Conservation (phyloP, 1,140 invertebrate species). For the Melanaphis sacchari region DNA sequence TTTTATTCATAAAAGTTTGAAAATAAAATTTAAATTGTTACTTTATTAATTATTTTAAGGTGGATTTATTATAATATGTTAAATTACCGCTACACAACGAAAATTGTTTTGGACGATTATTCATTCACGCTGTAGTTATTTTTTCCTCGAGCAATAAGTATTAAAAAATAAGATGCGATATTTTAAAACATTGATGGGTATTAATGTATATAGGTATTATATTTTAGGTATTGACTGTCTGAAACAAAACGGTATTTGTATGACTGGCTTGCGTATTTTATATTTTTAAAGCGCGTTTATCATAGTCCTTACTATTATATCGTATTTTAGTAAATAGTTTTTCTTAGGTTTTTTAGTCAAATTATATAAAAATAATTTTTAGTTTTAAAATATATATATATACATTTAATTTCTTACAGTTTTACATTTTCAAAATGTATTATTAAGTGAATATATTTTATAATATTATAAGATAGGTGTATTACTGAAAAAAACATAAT, state of each 20-base stretch:
- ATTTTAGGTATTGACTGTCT: background rate
- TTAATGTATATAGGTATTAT: slow-evolving; percentile 8
- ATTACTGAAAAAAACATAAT: too few species aligned
- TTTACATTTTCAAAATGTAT: background rate
- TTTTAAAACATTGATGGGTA: background rate
- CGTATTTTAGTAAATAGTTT: background rate
- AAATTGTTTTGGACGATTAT: background rate
- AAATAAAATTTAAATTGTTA: background rate
- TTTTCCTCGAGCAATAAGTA: background rate
- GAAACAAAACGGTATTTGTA: background rate
- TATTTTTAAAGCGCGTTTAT: background rate
- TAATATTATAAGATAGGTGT: too few species aligned
- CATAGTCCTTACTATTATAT: background rate
- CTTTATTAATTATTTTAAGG: background rate
- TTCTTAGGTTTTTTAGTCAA: background rate
- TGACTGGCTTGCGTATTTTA: background rate
- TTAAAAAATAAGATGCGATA: background rate
- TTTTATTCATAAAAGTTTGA: background rate
- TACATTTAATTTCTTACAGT: background rate
- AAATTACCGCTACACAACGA: background rate
- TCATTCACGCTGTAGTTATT: background rate
- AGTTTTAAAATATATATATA: background rate
- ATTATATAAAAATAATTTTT: background rate
- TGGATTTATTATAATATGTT: background rate
- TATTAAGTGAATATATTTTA: too few species aligned